These are phyloP conservation scores for Barypeithes pellucidus DNA, from an alignment of 2,888 invertebrate species.

Conservation along the genomic window DNA sequence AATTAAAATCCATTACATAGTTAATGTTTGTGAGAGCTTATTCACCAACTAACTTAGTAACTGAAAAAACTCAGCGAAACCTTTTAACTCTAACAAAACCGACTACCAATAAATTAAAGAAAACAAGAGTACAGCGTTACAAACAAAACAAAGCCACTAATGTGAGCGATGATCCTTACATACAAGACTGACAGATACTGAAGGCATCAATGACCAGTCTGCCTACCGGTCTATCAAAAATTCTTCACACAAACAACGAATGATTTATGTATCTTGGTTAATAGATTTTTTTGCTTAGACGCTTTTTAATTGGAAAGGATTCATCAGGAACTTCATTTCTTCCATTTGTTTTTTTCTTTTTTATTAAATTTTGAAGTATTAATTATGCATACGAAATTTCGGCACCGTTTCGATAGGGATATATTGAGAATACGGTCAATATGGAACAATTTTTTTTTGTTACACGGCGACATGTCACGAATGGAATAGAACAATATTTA, in stretches of 20 bases:
- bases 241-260: conserved; percentile 51
- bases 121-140: conserved; percentile 30
- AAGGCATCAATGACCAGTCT: conserved; percentile 53
- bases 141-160: conserved; percentile 50
- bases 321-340: conserved; percentile 53
- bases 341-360: conserved; percentile 29
- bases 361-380: conserved; percentile 25
- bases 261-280: conserved; percentile 60
- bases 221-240: conserved; percentile 53
- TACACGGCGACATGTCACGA: too few species aligned
- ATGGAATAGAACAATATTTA: too few species aligned
- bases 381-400: conserved; percentile 46
- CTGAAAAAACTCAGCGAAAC: background rate
- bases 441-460: too few species aligned
- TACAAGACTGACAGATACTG: conserved; percentile 56
- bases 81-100: background rate
- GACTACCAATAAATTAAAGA: conserved; percentile 9
- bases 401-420: conserved; percentile 38
- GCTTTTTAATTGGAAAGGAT: conserved; percentile 59
- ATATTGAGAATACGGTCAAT: conserved; percentile 11
- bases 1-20: too few species aligned
- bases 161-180: conserved; percentile 55
- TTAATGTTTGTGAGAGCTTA: too few species aligned
- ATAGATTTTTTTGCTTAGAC: conserved; percentile 59
- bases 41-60: too few species aligned